These are phyloP conservation scores for Pangasianodon hypophthalmus DNA, from an alignment of 2,113 vertebrate genomes.

Conservation along the genomic window DNA sequence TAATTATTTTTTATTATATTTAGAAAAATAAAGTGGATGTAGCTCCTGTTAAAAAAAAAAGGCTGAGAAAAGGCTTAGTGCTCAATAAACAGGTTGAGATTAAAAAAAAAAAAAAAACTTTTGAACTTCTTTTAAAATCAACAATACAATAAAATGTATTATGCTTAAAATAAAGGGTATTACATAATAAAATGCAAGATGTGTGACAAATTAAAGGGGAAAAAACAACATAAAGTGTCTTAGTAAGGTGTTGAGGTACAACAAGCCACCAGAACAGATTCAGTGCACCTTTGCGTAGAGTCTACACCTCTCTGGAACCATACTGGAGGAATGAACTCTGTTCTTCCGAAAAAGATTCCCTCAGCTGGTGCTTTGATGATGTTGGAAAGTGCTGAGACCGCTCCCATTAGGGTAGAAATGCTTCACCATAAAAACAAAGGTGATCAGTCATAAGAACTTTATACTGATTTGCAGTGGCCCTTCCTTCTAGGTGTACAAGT, in stretches of 20 bases:
- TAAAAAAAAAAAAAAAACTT: neutral
- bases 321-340: neutral
- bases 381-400: neutral
- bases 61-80: neutral
- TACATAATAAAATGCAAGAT: neutral
- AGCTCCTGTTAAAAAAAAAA: neutral
- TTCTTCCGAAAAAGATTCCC: neutral
- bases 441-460: neutral
- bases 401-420: neutral
- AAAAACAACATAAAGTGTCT: neutral
- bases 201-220: neutral
- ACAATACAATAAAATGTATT: neutral
- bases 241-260: neutral
- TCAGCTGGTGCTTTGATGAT: neutral
- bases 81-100: too few species aligned
- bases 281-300: neutral
- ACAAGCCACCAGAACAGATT: neutral
- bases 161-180: neutral
- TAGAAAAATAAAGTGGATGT: too few species aligned
- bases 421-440: neutral
- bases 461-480: neutral
- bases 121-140: neutral
- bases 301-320: neutral
- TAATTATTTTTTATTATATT: too few species aligned
- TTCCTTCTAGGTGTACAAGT: too few species aligned